phyloP scores from a whole-genome alignment of 2,888 invertebrate genomes.

The Drosophila algonquin region DNA sequence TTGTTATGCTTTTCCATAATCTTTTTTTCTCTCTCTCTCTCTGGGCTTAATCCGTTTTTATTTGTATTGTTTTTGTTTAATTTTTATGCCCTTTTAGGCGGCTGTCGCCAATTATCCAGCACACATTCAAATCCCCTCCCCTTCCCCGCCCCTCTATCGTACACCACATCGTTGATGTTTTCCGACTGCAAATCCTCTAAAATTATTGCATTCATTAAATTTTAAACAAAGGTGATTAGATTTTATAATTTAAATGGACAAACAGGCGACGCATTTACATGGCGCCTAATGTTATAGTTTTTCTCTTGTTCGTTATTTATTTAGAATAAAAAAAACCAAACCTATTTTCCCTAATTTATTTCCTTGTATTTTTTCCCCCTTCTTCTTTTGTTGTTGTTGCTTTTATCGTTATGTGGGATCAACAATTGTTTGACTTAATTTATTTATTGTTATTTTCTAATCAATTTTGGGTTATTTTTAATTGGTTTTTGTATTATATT shows the following conservation, averaged over 20 bases:
- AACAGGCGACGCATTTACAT: slow-evolving; percentile 26
- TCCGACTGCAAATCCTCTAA: slow-evolving; percentile 62
- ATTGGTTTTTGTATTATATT: slow-evolving; percentile 39
- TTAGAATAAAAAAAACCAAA: slow-evolving; percentile 61
- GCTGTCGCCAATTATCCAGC: slow-evolving; percentile 64
- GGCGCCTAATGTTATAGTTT: slow-evolving; percentile 54
- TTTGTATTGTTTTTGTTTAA: slow-evolving; percentile 60
- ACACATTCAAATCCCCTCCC: neutral
- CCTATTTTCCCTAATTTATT: slow-evolving; percentile 61
- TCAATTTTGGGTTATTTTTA: slow-evolving; percentile 63
- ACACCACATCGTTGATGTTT: slow-evolving; percentile 29
- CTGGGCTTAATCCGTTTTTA: slow-evolving; percentile 68
- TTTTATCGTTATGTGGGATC: slow-evolving; percentile 65
- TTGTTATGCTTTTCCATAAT: slow-evolving; percentile 54
- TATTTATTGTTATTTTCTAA: slow-evolving; percentile 48
- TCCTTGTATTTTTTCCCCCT: slow-evolving; percentile 52
- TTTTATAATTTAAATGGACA: slow-evolving; percentile 66
- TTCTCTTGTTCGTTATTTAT: slow-evolving; percentile 68
- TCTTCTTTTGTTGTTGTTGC: slow-evolving; percentile 13
- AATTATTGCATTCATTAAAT: slow-evolving; percentile 80
- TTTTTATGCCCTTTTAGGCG: slow-evolving; percentile 54
- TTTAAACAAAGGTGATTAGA: slow-evolving; percentile 81
- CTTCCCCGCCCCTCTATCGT: neutral
- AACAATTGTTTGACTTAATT: slow-evolving; percentile 47
- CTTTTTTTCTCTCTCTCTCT: slow-evolving; percentile 29